Evolutionary conservation across 2,113 vertebrate species (phyloP).

Genomic region (Austrofundulus limnaeus): DNA sequence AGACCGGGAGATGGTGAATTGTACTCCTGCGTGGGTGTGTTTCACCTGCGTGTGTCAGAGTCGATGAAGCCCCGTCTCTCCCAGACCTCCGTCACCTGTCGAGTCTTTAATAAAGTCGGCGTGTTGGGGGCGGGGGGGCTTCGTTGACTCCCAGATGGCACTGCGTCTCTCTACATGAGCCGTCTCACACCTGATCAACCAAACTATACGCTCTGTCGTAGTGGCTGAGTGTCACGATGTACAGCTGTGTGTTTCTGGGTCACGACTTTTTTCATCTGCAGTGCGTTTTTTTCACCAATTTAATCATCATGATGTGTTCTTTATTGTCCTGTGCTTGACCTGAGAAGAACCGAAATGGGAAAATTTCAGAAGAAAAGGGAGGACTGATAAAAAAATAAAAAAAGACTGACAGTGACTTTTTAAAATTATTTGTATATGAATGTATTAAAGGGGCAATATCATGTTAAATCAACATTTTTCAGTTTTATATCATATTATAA

Average conservation of each 20-base stretch:
- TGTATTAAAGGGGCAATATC: no score
- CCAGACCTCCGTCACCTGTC: slow-evolving; percentile 53
- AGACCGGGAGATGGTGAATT: slow-evolving; percentile 34
- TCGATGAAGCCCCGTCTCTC: slow-evolving; percentile 39
- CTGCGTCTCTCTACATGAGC: slow-evolving; percentile 36
- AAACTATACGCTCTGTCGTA: slow-evolving; percentile 28
- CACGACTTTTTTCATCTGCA: not conserved
- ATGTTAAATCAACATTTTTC: no score
- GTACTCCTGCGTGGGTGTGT: slow-evolving; percentile 17
- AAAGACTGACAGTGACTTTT: no score
- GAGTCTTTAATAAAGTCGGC: slow-evolving; percentile 66
- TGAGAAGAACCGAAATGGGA: no score
- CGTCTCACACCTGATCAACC: slow-evolving; percentile 32
- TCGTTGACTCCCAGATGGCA: slow-evolving; percentile 37
- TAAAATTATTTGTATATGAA: no score
- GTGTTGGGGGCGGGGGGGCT: slow-evolving; percentile 46
- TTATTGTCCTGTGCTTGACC: no score
- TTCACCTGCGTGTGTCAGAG: slow-evolving; percentile 5
- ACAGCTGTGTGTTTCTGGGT: slow-evolving; percentile 1
- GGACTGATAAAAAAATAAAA: no score
- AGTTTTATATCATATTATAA: no score
- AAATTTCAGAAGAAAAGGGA: no score
- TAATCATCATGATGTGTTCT: no score
- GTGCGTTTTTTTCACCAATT: not conserved
- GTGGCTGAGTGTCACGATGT: no score